phyloP scores from a whole-genome alignment of 2,888 invertebrate species.

The Calameuta pallipes region DNA sequence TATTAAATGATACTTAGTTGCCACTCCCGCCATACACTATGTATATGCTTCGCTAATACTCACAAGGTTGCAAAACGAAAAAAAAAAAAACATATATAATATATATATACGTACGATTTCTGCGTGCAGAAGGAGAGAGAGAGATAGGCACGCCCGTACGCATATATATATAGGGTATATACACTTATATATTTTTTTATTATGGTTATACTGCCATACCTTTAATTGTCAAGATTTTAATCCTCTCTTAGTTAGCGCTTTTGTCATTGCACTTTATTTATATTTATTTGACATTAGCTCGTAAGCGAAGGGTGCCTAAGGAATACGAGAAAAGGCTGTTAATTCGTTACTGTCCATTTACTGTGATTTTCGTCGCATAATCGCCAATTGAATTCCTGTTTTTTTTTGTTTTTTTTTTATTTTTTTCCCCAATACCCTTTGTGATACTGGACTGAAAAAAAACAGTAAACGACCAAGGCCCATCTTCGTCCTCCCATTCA shows the following conservation, averaged over 20 bases:
- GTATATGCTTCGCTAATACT: constrained; percentile 62
- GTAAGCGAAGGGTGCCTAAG: constrained; percentile 61
- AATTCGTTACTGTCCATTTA: constrained; percentile 46
- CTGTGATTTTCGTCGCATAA: constrained; percentile 62
- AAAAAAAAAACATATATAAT: not conserved
- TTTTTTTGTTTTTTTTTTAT: constrained; percentile 37
- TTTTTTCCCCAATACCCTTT: constrained; percentile 29
- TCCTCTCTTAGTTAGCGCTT: constrained; percentile 1
- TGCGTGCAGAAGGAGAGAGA: not conserved
- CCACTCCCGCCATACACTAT: constrained; percentile 48
- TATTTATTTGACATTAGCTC: constrained; percentile 59
- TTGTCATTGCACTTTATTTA: constrained; percentile 41
- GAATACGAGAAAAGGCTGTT: constrained; percentile 51
- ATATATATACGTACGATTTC: not conserved
- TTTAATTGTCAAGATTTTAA: constrained; percentile 4
- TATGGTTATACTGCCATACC: constrained; percentile 4
- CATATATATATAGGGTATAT: constrained; percentile 2
- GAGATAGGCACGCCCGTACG: constrained; percentile 2
- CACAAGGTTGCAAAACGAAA: constrained; percentile 56
- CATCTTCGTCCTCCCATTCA: not conserved
- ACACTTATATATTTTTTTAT: constrained; percentile 7
- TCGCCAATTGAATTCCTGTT: constrained; percentile 45
- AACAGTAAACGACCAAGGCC: not conserved
- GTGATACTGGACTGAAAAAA: constrained; percentile 8
- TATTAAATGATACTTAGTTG: constrained; percentile 46